phyloP scores from a whole-genome alignment of 2,113 vertebrate genomes.

The Mustela lutreola region DNA sequence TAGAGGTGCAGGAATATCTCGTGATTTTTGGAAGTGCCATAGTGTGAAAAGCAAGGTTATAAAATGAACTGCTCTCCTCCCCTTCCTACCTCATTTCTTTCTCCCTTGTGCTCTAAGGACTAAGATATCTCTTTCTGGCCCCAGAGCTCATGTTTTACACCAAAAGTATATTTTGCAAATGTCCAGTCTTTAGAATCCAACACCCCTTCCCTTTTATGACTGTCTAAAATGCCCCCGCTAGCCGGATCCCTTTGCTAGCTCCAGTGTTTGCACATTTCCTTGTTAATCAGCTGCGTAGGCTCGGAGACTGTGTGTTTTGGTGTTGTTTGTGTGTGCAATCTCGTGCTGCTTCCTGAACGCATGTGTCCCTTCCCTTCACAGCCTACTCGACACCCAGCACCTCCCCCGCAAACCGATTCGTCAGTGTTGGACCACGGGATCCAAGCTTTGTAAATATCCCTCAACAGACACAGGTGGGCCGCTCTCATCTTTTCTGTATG shows the following conservation, averaged over 20 bases:
- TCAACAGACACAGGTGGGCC: conserved; percentile 99
- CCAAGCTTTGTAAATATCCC: conserved; percentile 99
- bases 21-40: conserved; percentile 74
- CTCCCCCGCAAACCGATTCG: conserved; percentile 99
- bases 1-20: conserved; percentile 75
- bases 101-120: conserved; percentile 42
- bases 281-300: conserved; percentile 88
- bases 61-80: conserved; percentile 19
- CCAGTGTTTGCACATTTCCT: conserved; percentile 86
- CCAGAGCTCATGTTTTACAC: conserved; percentile 54
- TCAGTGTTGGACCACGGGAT: conserved; percentile 99
- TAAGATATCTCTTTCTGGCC: conserved; percentile 17
- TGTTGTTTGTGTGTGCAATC: conserved; percentile 90
- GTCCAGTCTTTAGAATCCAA: conserved; percentile 23
- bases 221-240: conserved; percentile 75
- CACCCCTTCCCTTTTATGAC: conserved; percentile 57
- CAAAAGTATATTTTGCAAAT: conserved; percentile 54
- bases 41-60: conserved; percentile 78
- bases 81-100: conserved; percentile 51
- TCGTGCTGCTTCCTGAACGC: conserved; percentile 92
- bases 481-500: conserved; percentile 90
- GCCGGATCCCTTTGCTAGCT: conserved; percentile 85
- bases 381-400: conserved; percentile 99
- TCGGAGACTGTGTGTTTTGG: conserved; percentile 89
- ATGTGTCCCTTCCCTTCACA: conserved; percentile 92